phyloP scores from a whole-genome alignment of 2,797 vertebrate genomes.

The Malacoraja senta region DNA sequence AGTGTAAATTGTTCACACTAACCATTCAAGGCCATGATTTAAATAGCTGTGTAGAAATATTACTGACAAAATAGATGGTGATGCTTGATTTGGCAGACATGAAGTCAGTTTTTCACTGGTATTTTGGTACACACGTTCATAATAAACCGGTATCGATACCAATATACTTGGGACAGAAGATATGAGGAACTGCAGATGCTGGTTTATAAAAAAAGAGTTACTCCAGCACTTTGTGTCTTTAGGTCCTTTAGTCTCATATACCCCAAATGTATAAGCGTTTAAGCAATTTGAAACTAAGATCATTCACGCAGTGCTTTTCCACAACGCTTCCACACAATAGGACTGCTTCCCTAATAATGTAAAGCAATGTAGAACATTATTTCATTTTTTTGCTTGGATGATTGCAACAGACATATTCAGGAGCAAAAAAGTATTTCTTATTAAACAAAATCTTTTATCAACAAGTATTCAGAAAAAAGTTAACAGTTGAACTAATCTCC shows the following conservation, averaged over 20 bases:
- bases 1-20: neutral
- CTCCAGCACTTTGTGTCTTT: too few species aligned
- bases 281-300: neutral
- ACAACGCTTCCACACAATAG: neutral
- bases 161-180: too few species aligned
- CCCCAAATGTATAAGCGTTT: neutral
- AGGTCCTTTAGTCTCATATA: neutral
- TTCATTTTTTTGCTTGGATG: conserved; percentile 49
- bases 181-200: too few species aligned
- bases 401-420: conserved; percentile 54
- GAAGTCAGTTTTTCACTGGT: neutral
- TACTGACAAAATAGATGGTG: neutral
- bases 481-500: conserved; percentile 55
- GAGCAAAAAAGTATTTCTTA: conserved; percentile 45
- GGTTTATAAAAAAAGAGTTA: too few species aligned
- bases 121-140: too few species aligned
- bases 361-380: conserved; percentile 44
- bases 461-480: conserved; percentile 51
- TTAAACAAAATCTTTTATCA: conserved; percentile 47
- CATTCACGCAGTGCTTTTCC: neutral
- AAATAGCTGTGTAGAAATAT: neutral
- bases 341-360: neutral
- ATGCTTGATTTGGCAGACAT: neutral
- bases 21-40: neutral
- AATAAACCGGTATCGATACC: too few species aligned